A percentile compares a stretch with the other conserved stretches of the same genome.
Evolutionary conservation across 2,113 vertebrate genomes (phyloP).

Genomic region (Limanda limanda): DNA sequence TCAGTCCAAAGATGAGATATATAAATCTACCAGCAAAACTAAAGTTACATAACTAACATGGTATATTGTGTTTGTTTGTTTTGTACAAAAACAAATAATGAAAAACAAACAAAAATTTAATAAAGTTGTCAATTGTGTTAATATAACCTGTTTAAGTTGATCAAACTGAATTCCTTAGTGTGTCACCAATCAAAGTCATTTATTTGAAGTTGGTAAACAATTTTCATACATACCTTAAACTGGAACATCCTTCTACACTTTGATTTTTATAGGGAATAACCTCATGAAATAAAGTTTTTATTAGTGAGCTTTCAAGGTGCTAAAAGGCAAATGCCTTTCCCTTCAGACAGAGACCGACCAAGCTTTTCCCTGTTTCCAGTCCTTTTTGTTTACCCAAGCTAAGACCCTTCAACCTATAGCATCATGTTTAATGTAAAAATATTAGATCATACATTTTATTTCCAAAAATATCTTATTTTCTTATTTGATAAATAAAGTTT

Average conservation of each 20-base stretch:
- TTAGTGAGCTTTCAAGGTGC: not conserved
- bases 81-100: not conserved
- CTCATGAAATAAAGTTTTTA: not conserved
- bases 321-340: not conserved
- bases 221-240: no score
- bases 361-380: not conserved
- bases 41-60: not conserved
- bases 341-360: no score
- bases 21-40: not conserved
- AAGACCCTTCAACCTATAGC: not conserved
- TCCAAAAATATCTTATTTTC: not conserved
- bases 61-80: not conserved
- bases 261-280: not conserved
- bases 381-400: not conserved
- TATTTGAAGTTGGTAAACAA: no score
- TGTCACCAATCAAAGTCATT: no score
- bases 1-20: not conserved
- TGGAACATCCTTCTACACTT: no score
- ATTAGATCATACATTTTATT: not conserved
- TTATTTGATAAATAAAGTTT: slow-evolving; percentile 2
- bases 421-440: slow-evolving; percentile 1
- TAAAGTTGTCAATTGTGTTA: no score
- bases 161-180: no score
- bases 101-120: no score
- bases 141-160: no score